Percentiles rank a stretch among this genome's conserved stretches.
Conservation (phyloP, 2,888 invertebrate species). For the Papilio demoleus region DNA sequence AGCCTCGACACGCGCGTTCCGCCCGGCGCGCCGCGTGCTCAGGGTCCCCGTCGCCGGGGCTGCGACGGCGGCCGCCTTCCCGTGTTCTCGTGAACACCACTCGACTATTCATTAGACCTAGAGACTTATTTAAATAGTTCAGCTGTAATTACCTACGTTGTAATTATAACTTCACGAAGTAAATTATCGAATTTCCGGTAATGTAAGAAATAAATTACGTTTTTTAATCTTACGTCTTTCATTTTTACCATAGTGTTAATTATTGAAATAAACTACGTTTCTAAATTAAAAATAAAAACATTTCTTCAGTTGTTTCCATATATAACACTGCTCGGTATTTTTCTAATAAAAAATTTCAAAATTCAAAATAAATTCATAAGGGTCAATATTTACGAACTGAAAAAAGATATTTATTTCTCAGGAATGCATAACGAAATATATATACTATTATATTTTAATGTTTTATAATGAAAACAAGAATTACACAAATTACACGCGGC, state of each 20-base stretch:
- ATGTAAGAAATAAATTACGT: slow-evolving; percentile 77
- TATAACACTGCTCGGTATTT: not conserved
- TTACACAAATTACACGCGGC: slow-evolving; percentile 12
- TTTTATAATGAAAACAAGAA: slow-evolving; percentile 17
- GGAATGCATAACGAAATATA: slow-evolving; percentile 30
- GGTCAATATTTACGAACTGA: slow-evolving; percentile 16
- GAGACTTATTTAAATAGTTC: slow-evolving; percentile 80
- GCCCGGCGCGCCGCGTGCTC: slow-evolving; percentile 56
- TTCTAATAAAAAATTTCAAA: not conserved
- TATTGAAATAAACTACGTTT: not conserved
- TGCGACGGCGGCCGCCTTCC: slow-evolving; percentile 55
- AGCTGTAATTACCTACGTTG: slow-evolving; percentile 74
- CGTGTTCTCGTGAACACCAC: slow-evolving; percentile 55
- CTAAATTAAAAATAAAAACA: not conserved
- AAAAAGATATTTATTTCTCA: slow-evolving; percentile 9
- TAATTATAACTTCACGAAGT: slow-evolving; percentile 78
- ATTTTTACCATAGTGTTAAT: slow-evolving; percentile 42
- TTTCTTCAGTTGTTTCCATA: not conserved
- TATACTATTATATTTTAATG: slow-evolving; percentile 9
- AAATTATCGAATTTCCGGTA: slow-evolving; percentile 82
- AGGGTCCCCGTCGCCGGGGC: slow-evolving; percentile 52
- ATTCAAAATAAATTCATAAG: slow-evolving; percentile 2
- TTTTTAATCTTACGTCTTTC: slow-evolving; percentile 60
- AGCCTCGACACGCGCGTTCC: slow-evolving; percentile 79
- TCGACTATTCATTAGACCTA: slow-evolving; percentile 73